These are phyloP conservation scores for Dexiosoma caninum DNA, from an alignment of 2,888 invertebrate genomes.

Conservation along the genomic window DNA sequence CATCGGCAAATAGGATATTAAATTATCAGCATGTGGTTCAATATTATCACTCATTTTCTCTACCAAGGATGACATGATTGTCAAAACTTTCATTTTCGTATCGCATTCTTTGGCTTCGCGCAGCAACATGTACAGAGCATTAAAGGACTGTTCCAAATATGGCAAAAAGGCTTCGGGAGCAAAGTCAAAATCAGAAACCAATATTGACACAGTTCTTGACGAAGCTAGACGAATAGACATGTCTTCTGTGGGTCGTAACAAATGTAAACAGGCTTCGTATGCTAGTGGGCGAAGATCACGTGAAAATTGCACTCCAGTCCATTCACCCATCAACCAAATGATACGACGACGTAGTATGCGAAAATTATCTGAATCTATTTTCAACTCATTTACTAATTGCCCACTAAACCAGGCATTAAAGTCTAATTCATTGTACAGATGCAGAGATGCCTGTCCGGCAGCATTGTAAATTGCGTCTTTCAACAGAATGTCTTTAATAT, in stretches of 20 bases:
- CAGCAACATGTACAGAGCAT: conserved; percentile 88
- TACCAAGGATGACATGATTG: conserved; percentile 92
- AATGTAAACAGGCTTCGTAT: conserved; percentile 87
- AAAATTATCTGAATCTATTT: conserved; percentile 89
- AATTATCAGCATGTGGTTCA: conserved; percentile 82
- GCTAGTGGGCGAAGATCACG: conserved; percentile 87
- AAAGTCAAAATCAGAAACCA: conserved; percentile 96
- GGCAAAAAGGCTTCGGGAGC: conserved; percentile 90
- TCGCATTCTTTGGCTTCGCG: conserved; percentile 94
- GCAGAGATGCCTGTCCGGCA: conserved; percentile 91
- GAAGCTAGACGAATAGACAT: conserved; percentile 93
- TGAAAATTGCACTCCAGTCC: conserved; percentile 91
- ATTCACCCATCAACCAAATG: conserved; percentile 87
- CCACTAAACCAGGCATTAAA: conserved; percentile 95
- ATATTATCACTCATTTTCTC: conserved; percentile 89
- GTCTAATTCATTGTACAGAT: conserved; percentile 94
- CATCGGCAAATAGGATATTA: conserved; percentile 90
- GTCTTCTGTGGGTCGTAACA: conserved; percentile 87
- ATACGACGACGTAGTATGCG: conserved; percentile 89
- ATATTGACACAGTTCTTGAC: conserved; percentile 88
- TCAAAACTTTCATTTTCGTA: conserved; percentile 95
- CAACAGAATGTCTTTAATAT: conserved; percentile 87
- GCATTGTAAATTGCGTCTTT: conserved; percentile 97
- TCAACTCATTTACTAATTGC: conserved; percentile 88
- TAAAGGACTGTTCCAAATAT: conserved; percentile 87